Percentiles rank a stretch among this genome's conserved stretches.
Conservation (phyloP, 2,113 vertebrate species). For the Oxyura jamaicensis region DNA sequence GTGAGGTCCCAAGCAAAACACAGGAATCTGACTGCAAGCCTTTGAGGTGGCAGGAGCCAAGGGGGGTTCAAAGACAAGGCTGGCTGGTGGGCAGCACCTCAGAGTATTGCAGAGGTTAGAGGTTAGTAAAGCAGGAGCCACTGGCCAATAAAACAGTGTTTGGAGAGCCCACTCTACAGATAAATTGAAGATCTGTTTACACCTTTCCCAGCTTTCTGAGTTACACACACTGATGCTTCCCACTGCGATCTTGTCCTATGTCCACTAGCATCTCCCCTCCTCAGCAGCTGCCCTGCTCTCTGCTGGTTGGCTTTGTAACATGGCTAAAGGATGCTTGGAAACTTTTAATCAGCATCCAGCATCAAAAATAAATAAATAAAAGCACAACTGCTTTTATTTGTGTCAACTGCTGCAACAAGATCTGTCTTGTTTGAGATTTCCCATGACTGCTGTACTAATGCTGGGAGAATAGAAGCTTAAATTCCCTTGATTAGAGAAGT, state of each 20-base stretch:
- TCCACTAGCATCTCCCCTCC: slow-evolving; percentile 27
- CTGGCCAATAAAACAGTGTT: slow-evolving; percentile 83
- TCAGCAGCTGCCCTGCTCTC: slow-evolving; percentile 35
- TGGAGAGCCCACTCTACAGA: slow-evolving; percentile 75
- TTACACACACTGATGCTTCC: slow-evolving; percentile 55
- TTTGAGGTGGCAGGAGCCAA: slow-evolving; percentile 82
- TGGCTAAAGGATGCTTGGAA: slow-evolving; percentile 60
- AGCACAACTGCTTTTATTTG: slow-evolving; percentile 59
- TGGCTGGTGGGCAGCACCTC: slow-evolving; percentile 76
- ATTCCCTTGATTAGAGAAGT: slow-evolving; percentile 70
- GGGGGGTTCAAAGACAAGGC: slow-evolving; percentile 85
- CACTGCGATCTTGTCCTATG: slow-evolving; percentile 60
- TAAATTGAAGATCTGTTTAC: slow-evolving; percentile 77
- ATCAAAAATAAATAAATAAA: slow-evolving; percentile 78
- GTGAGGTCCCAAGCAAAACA: slow-evolving; percentile 81
- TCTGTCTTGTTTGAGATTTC: slow-evolving; percentile 62
- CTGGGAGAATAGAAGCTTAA: slow-evolving; percentile 47
- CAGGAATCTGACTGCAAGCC: slow-evolving; percentile 72
- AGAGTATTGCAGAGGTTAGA: slow-evolving; percentile 77
- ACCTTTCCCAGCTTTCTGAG: slow-evolving; percentile 71
- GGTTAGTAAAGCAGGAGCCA: slow-evolving; percentile 90
- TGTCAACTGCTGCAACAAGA: slow-evolving; percentile 71
- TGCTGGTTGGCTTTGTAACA: slow-evolving; percentile 40
- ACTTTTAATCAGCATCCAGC: slow-evolving; percentile 73
- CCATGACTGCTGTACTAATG: slow-evolving; percentile 63